phyloP scores from a whole-genome alignment of 2,113 vertebrate species.

The Corvus cornix region DNA sequence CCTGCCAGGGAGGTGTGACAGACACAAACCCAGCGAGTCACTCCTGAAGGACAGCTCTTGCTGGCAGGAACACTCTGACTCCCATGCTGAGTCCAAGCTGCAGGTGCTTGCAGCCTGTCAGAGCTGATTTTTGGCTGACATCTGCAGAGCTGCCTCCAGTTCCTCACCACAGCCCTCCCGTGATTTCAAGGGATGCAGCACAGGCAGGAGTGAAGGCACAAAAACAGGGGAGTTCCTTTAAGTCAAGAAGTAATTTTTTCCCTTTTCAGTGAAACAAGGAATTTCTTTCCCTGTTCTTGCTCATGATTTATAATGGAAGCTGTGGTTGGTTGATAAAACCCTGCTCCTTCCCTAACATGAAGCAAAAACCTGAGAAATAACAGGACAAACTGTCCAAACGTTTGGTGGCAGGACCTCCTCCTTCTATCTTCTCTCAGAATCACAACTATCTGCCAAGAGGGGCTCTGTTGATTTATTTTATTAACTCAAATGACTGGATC shows the following conservation, averaged over 20 bases:
- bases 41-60: neutral
- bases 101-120: neutral
- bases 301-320: neutral
- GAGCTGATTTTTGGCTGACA: neutral
- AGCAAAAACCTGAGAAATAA: neutral
- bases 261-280: neutral
- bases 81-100: neutral
- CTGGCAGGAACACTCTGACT: neutral
- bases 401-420: neutral
- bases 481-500: neutral
- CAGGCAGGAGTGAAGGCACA: neutral
- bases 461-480: neutral
- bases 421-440: neutral
- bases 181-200: neutral
- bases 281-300: neutral
- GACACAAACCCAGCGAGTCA: neutral
- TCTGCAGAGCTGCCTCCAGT: neutral
- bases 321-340: neutral
- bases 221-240: neutral
- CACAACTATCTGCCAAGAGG: neutral
- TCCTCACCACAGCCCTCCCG: neutral
- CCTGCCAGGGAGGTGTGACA: neutral
- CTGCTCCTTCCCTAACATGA: neutral
- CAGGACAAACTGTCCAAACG: neutral
- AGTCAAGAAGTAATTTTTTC: neutral